Evolutionary conservation across 2,888 invertebrate genomes (phyloP).

Genomic region (Cheilosia vernalis): DNA sequence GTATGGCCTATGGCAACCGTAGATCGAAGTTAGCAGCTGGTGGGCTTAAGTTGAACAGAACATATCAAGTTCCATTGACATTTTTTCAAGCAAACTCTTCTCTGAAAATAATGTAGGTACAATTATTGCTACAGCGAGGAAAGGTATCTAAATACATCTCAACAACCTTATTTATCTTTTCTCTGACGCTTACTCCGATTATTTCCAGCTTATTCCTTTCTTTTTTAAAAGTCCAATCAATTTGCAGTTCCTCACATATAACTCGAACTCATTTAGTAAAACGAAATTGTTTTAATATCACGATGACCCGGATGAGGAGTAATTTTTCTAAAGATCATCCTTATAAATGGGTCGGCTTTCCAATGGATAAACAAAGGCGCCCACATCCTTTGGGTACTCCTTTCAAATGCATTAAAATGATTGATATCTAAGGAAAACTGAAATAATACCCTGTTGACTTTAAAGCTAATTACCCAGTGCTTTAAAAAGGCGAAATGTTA

Average conservation of each 20-base stretch:
- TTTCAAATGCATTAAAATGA: conserved; percentile 48
- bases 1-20: too few relatives aligned
- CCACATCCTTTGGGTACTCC: conserved; percentile 24
- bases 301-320: conserved; percentile 1
- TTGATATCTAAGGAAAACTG: conserved; percentile 13
- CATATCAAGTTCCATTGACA: too few relatives aligned
- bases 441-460: conserved; percentile 22
- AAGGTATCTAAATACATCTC: too few relatives aligned
- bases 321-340: conserved; percentile 25
- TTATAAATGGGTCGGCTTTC: conserved; percentile 8
- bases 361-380: conserved; percentile 25
- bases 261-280: conserved; percentile 14
- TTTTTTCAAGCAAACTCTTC: too few relatives aligned
- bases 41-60: too few relatives aligned
- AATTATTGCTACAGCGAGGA: too few relatives aligned
- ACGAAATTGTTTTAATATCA: conserved; percentile 17
- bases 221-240: background rate
- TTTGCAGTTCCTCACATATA: background rate
- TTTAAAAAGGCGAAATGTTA: conserved; percentile 2
- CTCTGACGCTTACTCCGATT: background rate
- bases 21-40: too few relatives aligned
- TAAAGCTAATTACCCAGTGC: conserved; percentile 4
- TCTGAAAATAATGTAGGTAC: too few relatives aligned
- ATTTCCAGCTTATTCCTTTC: background rate
- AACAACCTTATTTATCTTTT: too few relatives aligned